Percentiles rank a stretch among this genome's conserved stretches.
phyloP scores from a whole-genome alignment of 2,888 invertebrate species.

The Caenorhabditis sp. region DNA sequence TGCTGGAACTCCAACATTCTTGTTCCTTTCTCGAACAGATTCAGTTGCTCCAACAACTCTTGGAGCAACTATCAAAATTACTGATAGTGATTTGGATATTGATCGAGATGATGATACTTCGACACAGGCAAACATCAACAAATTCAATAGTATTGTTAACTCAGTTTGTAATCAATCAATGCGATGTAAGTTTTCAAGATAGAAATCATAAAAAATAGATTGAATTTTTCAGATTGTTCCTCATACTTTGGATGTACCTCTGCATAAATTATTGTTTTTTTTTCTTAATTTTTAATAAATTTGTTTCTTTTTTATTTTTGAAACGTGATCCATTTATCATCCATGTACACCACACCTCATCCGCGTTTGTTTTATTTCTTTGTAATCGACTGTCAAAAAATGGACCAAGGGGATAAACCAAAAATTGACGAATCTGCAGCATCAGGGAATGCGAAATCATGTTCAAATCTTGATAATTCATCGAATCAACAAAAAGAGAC shows the following conservation, averaged over 20 bases:
- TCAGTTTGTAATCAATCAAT: conserved; percentile 6
- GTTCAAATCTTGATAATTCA: neutral
- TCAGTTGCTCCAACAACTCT: neutral
- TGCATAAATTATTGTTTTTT: neutral
- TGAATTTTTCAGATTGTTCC: neutral
- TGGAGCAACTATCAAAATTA: conserved; percentile 12
- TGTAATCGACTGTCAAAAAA: no score
- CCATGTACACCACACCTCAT: neutral
- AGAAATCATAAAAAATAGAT: neutral
- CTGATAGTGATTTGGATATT: conserved; percentile 26
- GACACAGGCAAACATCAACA: conserved; percentile 22
- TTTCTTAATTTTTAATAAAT: neutral
- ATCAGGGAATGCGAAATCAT: neutral
- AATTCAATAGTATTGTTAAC: conserved; percentile 32
- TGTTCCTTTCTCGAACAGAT: conserved; percentile 25
- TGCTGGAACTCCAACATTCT: conserved; percentile 25
- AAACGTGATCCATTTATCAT: neutral
- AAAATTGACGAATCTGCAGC: neutral
- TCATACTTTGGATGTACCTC: neutral
- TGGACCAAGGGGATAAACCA: neutral
- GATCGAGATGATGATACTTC: conserved; percentile 32
- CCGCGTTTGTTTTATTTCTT: no score
- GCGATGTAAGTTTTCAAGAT: neutral
- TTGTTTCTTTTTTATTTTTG: neutral
- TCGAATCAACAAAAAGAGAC: no score